phyloP scores from a whole-genome alignment of 1,140 invertebrate species.

The Contarinia nasturtii region DNA sequence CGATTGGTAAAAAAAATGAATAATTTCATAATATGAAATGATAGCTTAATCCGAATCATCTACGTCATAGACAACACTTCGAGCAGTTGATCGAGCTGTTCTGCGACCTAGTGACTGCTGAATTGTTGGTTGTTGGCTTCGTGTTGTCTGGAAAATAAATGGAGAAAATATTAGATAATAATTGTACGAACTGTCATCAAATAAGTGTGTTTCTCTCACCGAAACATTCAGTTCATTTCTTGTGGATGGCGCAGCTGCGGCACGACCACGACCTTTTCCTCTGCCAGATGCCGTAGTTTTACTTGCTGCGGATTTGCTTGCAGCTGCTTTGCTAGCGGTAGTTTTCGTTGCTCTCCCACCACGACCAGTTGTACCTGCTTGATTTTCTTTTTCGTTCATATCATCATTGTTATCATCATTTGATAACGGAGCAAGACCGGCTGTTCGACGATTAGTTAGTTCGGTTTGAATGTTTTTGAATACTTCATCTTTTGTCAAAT shows the following conservation, averaged over 20 bases:
- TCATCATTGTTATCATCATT: slow-evolving; percentile 8
- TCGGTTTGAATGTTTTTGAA: slow-evolving; percentile 6
- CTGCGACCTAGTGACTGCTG: no score
- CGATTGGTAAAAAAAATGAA: no score
- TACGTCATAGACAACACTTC: no score
- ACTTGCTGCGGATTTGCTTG: background rate
- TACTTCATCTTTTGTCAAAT: slow-evolving; percentile 6
- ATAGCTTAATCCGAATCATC: no score
- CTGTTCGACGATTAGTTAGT: background rate
- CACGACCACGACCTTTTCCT: slow-evolving; percentile 5
- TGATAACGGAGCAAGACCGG: background rate
- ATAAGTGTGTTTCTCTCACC: no score
- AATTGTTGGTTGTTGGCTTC: no score
- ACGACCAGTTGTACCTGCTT: background rate
- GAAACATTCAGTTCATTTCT: background rate
- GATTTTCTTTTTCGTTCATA: slow-evolving; percentile 6
- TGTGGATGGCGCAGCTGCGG: slow-evolving; percentile 2
- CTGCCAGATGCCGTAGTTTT: slow-evolving; percentile 1
- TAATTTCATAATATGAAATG: no score
- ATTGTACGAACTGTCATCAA: no score
- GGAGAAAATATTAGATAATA: no score
- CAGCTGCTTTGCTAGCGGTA: background rate
- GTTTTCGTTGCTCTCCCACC: background rate
- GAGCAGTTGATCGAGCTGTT: no score
- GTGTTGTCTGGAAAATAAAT: no score